phyloP scores from a whole-genome alignment of 2,888 invertebrate species.

The Pheosia tremula region DNA sequence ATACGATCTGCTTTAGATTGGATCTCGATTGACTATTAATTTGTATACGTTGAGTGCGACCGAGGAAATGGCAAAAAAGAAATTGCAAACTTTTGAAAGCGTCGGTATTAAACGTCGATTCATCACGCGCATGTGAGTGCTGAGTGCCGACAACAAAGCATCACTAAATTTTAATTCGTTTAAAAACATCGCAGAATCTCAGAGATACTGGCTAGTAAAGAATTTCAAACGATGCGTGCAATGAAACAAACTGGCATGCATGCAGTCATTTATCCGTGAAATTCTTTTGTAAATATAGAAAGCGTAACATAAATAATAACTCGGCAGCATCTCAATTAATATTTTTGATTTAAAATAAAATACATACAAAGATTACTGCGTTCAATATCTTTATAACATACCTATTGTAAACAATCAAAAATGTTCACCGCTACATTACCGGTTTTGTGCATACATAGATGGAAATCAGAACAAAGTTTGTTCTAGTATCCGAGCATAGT shows the following conservation, averaged over 20 bases:
- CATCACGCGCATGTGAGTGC: conserved; percentile 19
- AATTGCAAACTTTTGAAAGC: conserved; percentile 21
- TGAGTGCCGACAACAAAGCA: background rate
- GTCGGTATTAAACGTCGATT: conserved; percentile 47
- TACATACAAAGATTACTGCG: no score
- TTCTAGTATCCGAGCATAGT: no score
- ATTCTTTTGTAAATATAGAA: conserved; percentile 22
- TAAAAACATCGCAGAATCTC: conserved; percentile 3
- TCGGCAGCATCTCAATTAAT: conserved; percentile 1
- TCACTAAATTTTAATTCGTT: background rate
- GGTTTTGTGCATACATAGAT: no score
- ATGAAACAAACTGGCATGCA: conserved; percentile 13
- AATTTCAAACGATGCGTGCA: conserved; percentile 10
- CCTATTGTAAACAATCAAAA: no score
- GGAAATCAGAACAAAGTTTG: no score
- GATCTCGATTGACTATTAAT: conserved; percentile 67
- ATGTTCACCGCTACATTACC: no score
- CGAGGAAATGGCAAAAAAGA: conserved; percentile 39
- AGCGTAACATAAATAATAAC: conserved; percentile 14
- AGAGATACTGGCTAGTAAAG: conserved; percentile 14
- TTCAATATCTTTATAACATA: no score
- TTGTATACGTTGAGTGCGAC: conserved; percentile 49
- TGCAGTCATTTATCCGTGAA: conserved; percentile 10
- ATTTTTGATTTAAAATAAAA: background rate
- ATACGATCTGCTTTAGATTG: conserved; percentile 69